These are phyloP conservation scores for Amyelois transitella DNA, from an alignment of 1,140 invertebrate genomes.

Conservation along the genomic window DNA sequence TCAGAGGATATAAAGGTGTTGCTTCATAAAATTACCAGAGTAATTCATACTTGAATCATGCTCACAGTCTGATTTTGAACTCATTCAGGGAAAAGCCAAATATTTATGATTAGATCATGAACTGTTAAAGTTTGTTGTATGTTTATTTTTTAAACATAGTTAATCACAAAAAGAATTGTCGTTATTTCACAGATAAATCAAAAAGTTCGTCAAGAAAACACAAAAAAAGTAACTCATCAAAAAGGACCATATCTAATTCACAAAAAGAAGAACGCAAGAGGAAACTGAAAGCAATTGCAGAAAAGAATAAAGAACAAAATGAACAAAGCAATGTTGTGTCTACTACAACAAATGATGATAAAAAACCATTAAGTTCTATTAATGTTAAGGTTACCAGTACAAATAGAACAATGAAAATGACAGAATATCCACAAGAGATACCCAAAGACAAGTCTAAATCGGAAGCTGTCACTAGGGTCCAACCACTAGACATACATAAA, in stretches of 20 bases:
- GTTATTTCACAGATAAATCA: conserved; percentile 25
- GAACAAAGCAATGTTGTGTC: neutral
- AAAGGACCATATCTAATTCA: conserved; percentile 33
- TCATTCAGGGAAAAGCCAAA: no score
- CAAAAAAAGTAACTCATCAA: conserved; percentile 27
- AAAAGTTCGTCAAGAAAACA: conserved; percentile 20
- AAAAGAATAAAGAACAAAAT: conserved; percentile 38
- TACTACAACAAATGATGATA: neutral
- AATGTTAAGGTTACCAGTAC: neutral
- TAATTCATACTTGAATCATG: neutral
- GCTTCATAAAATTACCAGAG: no score
- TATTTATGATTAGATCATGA: no score
- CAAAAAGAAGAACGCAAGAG: conserved; percentile 61
- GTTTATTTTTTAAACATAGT: no score
- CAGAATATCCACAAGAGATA: neutral
- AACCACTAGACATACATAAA: no score
- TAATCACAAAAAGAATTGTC: no score
- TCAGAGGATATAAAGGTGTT: no score
- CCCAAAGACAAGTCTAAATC: neutral
- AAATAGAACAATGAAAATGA: neutral
- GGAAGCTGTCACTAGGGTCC: no score
- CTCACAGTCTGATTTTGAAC: no score
- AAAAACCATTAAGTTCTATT: neutral
- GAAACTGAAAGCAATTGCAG: conserved; percentile 55
- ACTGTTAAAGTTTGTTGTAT: no score